Conservation (phyloP, 2,888 invertebrate species). For the Mimachlamys varia region DNA sequence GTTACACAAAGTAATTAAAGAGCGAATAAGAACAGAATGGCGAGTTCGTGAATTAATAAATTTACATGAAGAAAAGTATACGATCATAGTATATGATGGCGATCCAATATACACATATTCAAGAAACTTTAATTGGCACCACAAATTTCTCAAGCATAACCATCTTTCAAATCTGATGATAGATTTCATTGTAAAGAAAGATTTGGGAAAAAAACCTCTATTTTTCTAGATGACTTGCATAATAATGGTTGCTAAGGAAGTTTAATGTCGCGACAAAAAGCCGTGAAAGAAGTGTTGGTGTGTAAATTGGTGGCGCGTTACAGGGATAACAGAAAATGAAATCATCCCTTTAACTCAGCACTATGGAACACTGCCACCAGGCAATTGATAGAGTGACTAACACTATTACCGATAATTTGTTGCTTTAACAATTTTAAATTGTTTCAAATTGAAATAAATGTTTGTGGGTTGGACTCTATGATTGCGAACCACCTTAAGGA, state of each 20-base stretch:
- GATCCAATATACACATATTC: too few species aligned
- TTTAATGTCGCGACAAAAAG: not conserved
- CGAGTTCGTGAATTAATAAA: too few species aligned
- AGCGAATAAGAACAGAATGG: too few species aligned
- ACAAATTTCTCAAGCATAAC: not conserved
- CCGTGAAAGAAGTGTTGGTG: not conserved
- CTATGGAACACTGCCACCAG: not conserved
- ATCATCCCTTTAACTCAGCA: not conserved
- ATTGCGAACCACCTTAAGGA: slow-evolving; percentile 10
- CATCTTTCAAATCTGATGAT: not conserved
- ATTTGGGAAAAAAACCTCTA: not conserved
- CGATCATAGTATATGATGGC: too few species aligned
- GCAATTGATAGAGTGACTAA: slow-evolving; percentile 8
- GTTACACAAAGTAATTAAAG: too few species aligned
- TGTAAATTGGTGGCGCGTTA: not conserved
- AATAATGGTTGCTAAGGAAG: not conserved
- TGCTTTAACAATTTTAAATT: slow-evolving; percentile 31
- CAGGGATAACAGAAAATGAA: not conserved
- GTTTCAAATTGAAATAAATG: slow-evolving; percentile 36
- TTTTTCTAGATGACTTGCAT: not conserved
- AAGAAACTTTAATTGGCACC: not conserved
- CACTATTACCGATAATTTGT: not conserved
- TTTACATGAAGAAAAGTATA: too few species aligned
- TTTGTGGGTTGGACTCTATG: slow-evolving; percentile 29
- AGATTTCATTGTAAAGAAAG: not conserved